Percentiles rank a stretch among this genome's conserved stretches.
These are phyloP conservation scores for Rhombomys opimus DNA, from an alignment of 2,113 vertebrate species.

Conservation along the genomic window DNA sequence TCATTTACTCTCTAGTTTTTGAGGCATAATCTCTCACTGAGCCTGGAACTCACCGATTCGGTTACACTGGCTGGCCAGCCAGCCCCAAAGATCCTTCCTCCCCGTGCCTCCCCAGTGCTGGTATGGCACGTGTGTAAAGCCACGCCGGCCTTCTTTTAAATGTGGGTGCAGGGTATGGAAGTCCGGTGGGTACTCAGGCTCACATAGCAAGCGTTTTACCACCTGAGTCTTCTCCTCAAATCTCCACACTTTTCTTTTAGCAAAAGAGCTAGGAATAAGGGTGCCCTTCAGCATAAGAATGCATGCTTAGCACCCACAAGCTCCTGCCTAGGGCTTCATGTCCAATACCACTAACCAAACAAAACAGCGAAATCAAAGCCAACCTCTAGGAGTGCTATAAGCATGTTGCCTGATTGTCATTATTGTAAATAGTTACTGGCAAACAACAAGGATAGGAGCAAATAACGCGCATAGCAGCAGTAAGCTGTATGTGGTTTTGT, in stretches of 20 bases:
- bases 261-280: not conserved
- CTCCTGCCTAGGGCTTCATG: not conserved
- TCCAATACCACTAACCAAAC: not conserved
- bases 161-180: not conserved
- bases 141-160: not conserved
- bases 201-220: not conserved
- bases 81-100: too few species aligned
- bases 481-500: not conserved
- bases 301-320: not conserved
- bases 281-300: not conserved
- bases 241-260: not conserved
- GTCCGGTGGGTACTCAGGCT: not conserved
- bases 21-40: not conserved
- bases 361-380: not conserved
- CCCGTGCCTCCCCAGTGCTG: not conserved
- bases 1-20: not conserved
- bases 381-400: not conserved
- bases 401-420: not conserved
- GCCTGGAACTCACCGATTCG: too few species aligned
- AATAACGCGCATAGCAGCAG: not conserved
- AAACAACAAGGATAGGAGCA: not conserved
- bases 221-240: not conserved
- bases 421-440: not conserved
- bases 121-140: too few species aligned
- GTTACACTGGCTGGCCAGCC: not conserved